Conservation (phyloP, 1,140 invertebrate genomes). For the Trachymyrmex cornetzi region DNA sequence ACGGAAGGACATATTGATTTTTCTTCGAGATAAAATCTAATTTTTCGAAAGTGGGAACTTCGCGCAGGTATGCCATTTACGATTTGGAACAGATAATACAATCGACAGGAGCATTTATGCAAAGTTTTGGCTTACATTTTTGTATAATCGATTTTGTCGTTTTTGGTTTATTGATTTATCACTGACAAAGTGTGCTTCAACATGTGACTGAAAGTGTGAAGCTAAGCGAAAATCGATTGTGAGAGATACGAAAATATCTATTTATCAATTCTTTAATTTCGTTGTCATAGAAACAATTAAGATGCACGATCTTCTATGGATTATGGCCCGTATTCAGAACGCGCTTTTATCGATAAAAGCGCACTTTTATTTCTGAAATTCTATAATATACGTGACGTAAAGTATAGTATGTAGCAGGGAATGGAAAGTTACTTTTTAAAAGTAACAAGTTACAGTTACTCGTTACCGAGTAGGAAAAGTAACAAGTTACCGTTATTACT, state of each 20-base stretch:
- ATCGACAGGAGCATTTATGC: not conserved
- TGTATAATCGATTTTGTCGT: not conserved
- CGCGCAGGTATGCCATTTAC: conserved; percentile 51
- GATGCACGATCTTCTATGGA: no score
- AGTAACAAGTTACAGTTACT: no score
- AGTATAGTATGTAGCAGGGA: no score
- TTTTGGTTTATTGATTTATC: conserved; percentile 8
- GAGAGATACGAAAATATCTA: conserved; percentile 18
- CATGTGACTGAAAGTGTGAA: conserved; percentile 38
- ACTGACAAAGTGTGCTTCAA: not conserved
- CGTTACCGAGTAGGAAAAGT: no score
- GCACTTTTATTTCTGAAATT: no score
- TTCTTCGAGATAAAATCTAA: not conserved
- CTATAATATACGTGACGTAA: no score
- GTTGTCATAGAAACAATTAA: conserved; percentile 19
- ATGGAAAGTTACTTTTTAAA: no score
- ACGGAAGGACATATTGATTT: conserved; percentile 59
- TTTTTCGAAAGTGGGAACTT: conserved; percentile 11
- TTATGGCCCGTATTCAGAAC: no score
- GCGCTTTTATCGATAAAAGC: no score
- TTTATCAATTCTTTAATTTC: not conserved
- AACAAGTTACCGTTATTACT: no score
- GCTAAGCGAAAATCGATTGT: not conserved
- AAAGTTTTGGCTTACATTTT: conserved; percentile 43
- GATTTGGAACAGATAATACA: not conserved